These are phyloP conservation scores for Liposcelis brunnea DNA, from an alignment of 2,888 invertebrate genomes.

Conservation along the genomic window DNA sequence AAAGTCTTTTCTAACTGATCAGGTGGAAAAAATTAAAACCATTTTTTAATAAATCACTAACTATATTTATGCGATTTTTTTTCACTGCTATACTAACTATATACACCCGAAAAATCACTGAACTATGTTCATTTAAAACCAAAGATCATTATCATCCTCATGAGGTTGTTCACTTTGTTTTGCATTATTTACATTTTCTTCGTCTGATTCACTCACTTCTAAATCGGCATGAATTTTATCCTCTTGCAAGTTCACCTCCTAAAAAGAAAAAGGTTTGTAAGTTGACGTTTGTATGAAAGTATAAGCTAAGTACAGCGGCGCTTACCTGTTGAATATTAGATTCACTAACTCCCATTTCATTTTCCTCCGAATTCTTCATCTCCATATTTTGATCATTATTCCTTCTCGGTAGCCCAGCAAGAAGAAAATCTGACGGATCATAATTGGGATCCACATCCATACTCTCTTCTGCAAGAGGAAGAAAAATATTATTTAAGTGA, in stretches of 20 bases:
- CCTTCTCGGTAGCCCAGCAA: conserved; percentile 31
- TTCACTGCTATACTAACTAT: no score
- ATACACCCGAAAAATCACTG: no score
- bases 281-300: conserved; percentile 13
- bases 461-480: conserved; percentile 38
- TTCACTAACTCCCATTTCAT: no score
- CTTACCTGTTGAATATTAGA: background rate
- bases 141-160: conserved; percentile 33
- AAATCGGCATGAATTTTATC: conserved; percentile 54
- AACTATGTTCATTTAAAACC: conserved; percentile 34
- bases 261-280: no score
- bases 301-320: conserved; percentile 10
- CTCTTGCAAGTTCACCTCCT: conserved; percentile 25
- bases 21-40: no score
- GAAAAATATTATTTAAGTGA: conserved; percentile 18
- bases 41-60: no score
- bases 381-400: conserved; percentile 19
- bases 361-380: conserved; percentile 14
- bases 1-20: no score
- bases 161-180: conserved; percentile 3
- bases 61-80: no score
- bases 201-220: conserved; percentile 62
- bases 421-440: conserved; percentile 70
- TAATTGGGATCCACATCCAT: conserved; percentile 66
- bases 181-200: conserved; percentile 28